These are phyloP conservation scores for Carcharodon carcharias DNA, from an alignment of 2,797 vertebrate species.

Conservation along the genomic window DNA sequence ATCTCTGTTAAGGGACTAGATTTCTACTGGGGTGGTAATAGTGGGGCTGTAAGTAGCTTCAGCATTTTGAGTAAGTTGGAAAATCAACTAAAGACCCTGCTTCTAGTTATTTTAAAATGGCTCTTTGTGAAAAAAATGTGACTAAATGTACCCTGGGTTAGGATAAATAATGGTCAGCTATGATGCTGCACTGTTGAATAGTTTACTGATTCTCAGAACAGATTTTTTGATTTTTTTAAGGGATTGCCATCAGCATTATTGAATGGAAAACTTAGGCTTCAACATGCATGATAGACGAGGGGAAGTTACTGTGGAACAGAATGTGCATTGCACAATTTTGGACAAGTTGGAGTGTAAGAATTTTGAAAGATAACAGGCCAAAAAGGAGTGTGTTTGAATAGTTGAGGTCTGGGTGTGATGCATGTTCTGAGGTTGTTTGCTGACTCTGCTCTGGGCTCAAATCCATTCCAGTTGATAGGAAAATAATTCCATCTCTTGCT, in stretches of 20 bases:
- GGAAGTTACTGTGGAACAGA: not conserved
- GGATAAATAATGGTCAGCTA: not conserved
- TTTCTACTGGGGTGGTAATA: not conserved
- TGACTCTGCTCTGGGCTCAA: not conserved
- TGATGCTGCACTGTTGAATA: not conserved
- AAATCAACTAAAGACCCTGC: not conserved
- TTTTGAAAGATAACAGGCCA: not conserved
- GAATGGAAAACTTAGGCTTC: not conserved
- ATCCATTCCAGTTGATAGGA: not conserved
- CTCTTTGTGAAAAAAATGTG: not conserved
- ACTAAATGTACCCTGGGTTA: not conserved
- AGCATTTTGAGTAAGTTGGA: not conserved
- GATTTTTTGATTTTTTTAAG: not conserved
- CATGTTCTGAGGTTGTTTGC: not conserved
- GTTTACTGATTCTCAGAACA: not conserved
- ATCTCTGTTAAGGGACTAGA: not conserved
- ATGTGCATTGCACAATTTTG: not conserved
- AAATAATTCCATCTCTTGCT: not conserved
- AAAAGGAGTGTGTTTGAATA: not conserved
- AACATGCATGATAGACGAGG: not conserved
- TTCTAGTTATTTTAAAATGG: not conserved
- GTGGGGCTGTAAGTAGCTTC: not conserved
- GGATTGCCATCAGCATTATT: not conserved
- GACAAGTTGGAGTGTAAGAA: not conserved
- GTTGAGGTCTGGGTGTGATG: not conserved